Conservation (phyloP, 2,113 vertebrate genomes). For the Pseudonaja textilis region DNA sequence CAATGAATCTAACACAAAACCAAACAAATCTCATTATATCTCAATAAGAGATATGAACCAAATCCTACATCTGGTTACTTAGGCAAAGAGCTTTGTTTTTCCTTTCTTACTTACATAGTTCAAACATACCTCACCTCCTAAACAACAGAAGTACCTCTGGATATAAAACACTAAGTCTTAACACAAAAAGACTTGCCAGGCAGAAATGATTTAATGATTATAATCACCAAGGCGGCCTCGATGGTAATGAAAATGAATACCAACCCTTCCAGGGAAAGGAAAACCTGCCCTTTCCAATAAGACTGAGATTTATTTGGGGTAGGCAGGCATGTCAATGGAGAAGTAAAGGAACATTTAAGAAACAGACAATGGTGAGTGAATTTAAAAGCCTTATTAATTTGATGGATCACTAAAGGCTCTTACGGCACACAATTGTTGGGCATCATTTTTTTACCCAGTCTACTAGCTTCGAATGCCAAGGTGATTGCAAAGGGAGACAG, state of each 20-base stretch:
- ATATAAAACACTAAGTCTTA: neutral
- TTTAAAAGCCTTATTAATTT: neutral
- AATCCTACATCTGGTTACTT: neutral
- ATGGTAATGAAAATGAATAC: neutral
- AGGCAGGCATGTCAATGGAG: neutral
- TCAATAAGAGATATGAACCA: neutral
- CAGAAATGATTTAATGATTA: neutral
- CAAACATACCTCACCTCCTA: rapidly evolving
- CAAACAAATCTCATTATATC: neutral
- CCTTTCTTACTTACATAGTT: rapidly evolving
- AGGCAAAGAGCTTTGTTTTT: slow-evolving; percentile 30
- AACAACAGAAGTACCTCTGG: neutral
- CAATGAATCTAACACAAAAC: neutral
- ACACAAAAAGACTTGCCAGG: neutral
- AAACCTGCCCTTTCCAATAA: slow-evolving; percentile 3
- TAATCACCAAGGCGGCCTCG: neutral
- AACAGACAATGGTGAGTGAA: neutral
- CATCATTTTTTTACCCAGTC: neutral
- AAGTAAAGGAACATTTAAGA: slow-evolving; percentile 14
- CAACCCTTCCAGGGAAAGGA: neutral
- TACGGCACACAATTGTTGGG: neutral
- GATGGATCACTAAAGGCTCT: neutral
- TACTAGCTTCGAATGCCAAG: neutral
- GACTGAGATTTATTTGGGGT: neutral
- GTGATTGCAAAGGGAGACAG: neutral